Conservation (phyloP, 2,888 invertebrate genomes). For the Dryobotodes eremita region DNA sequence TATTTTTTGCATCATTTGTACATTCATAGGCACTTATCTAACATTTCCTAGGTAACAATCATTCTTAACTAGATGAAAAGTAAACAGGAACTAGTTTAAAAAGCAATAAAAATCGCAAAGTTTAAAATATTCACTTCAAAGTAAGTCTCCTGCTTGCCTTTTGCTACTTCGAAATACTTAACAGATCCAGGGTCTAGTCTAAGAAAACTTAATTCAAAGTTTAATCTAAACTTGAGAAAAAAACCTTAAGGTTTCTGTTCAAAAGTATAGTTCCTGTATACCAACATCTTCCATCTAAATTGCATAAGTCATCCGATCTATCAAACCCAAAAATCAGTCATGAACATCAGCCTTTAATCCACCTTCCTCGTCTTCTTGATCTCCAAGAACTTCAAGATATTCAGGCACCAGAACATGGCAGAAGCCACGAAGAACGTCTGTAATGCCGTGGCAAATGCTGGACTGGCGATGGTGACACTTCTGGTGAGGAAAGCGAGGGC, state of each 20-base stretch:
- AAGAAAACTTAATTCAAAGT: background rate
- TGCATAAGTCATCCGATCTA: conserved; percentile 27
- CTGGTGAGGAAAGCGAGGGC: conserved; percentile 89
- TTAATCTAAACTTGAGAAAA: background rate
- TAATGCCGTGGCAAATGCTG: conserved; percentile 82
- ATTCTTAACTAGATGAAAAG: conserved; percentile 16
- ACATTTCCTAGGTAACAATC: conserved; percentile 22
- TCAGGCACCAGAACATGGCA: conserved; percentile 92
- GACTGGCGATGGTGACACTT: conserved; percentile 82
- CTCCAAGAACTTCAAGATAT: conserved; percentile 90
- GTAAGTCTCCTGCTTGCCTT: background rate
- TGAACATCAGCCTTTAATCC: conserved; percentile 51
- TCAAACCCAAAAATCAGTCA: conserved; percentile 48
- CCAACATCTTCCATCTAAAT: conserved; percentile 8
- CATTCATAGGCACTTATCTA: conserved; percentile 40
- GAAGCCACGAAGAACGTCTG: conserved; percentile 91
- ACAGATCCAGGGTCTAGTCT: background rate
- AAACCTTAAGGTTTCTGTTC: background rate
- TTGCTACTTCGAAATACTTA: background rate
- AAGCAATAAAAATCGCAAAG: background rate
- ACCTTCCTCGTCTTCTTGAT: conserved; percentile 82
- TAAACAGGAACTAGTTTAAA: conserved; percentile 9
- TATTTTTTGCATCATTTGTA: conserved; percentile 31
- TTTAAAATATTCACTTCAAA: background rate
- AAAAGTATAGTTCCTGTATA: background rate